A percentile compares a stretch with the other conserved stretches of the same genome.
These are phyloP conservation scores for Idaea biselata DNA, from an alignment of 2,888 invertebrate genomes.

Conservation along the genomic window DNA sequence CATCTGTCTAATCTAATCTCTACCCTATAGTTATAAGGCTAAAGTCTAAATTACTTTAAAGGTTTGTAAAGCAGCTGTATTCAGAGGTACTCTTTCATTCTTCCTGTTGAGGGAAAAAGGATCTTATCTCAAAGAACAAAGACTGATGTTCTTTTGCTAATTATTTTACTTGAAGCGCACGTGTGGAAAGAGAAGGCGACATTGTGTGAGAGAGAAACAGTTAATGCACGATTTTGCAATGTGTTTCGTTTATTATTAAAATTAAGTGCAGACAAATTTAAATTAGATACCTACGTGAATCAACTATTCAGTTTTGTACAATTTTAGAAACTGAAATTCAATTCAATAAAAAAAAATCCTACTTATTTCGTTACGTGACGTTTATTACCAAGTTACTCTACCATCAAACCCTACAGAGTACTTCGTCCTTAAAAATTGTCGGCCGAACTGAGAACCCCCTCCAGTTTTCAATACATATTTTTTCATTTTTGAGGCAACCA, in stretches of 20 bases:
- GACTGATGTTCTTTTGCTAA: conserved; percentile 59
- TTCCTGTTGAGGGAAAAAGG: conserved; percentile 51
- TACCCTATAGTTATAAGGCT: conserved; percentile 34
- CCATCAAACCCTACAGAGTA: no score
- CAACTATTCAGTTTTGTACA: conserved; percentile 46
- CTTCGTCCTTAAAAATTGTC: no score
- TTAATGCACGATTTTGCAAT: conserved; percentile 63
- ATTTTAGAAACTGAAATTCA: conserved; percentile 16
- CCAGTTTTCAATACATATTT: no score
- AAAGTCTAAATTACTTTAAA: conserved; percentile 41
- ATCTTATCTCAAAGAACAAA: conserved; percentile 54
- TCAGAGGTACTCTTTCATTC: conserved; percentile 31
- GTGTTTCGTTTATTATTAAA: conserved; percentile 66
- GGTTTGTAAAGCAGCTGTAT: conserved; percentile 56
- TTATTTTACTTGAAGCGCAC: conserved; percentile 64
- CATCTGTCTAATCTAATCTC: conserved; percentile 32
- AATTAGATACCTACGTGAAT: conserved; percentile 29
- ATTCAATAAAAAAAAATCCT: no score
- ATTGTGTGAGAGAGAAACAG: conserved; percentile 47
- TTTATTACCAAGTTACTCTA: no score
- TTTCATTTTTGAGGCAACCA: no score
- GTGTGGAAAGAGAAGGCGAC: conserved; percentile 52
- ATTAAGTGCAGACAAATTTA: conserved; percentile 56
- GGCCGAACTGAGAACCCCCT: no score
- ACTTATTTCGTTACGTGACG: no score